These are phyloP conservation scores for Pyxicephalus adspersus DNA, from an alignment of 2,113 vertebrate genomes.

Conservation along the genomic window DNA sequence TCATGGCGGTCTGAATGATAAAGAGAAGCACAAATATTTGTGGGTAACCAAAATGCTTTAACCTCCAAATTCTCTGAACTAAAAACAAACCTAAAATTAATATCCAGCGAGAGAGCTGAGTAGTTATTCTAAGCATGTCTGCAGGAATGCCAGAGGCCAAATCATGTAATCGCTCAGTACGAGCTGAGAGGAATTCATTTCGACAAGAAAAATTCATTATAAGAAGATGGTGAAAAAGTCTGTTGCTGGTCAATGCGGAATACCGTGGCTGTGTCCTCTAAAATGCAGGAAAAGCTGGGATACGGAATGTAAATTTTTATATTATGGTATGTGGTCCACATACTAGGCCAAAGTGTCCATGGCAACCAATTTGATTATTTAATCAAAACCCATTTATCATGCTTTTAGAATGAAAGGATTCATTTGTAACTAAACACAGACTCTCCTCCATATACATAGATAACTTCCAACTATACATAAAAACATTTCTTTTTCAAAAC, in stretches of 20 bases:
- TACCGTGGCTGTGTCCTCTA: not conserved
- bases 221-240: not conserved
- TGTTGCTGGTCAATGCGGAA: not conserved
- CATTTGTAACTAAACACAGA: no score
- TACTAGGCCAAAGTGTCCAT: not conserved
- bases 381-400: no score
- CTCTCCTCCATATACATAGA: no score
- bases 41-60: not conserved
- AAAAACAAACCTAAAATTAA: conserved; percentile 3
- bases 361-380: no score
- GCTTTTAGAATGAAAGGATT: no score
- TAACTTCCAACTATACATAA: no score
- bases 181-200: conserved; percentile 35
- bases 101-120: not conserved
- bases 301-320: not conserved
- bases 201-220: conserved; percentile 24
- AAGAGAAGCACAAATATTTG: not conserved
- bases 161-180: conserved; percentile 41
- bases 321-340: not conserved
- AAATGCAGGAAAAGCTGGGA: not conserved
- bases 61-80: not conserved
- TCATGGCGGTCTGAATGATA: not conserved
- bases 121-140: conserved; percentile 22
- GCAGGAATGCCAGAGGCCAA: conserved; percentile 32
- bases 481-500: no score